Base-by-base conservation (phyloP, 2,113 vertebrate genomes). In the Ciconia boyciana region DNA sequence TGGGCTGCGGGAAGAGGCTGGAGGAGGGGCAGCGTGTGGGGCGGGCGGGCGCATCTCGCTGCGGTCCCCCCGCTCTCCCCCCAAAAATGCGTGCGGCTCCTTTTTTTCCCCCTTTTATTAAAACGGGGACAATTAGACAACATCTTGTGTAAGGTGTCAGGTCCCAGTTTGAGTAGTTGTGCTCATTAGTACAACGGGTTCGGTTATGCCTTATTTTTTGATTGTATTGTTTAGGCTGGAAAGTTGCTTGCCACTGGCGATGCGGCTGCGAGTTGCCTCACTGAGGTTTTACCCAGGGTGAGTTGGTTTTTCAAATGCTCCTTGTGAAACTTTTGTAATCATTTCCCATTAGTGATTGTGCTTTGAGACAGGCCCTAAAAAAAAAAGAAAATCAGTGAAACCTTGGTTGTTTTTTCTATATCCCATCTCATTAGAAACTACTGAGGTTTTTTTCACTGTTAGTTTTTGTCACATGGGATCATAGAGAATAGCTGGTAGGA, bases 171-270 rank as follows among this genome's bases (percentile, higher is more conserved):
- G 48, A 9, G 13, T 16, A 9, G 7, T 25, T 46, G 80, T 61
- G 51, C 17, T 31, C 18, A 1, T 43, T 58, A 10, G 16, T 44
- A 11, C 48, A 5, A 2, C 6, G 32, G 20, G 22, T 32, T 75
- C 19, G 9, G 16, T 81, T 64, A 36, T 5, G 32, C 10, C 57
- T 31, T 60, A 10, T 31, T 79, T 36, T 71, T 85, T 72, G 4
- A 8, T 75, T 90, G n/a, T 64, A 2, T 72, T 86, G 39, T 55
- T 69, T 79, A 99, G 99, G 99, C 98, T 52, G 99, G 98, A 34
- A 99, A 98, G 97, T 24, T 77, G 51, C 34, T 69, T 74, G 98
- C 97, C 4, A 4, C n/a, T n/a, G 98, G 98, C 52, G 91, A 98
- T 57, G 96, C 90, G 4, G 97, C 93, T 32, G 83, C 94, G 28